Conservation (phyloP, 1,140 invertebrate species). For the Solenopsis fugax region DNA sequence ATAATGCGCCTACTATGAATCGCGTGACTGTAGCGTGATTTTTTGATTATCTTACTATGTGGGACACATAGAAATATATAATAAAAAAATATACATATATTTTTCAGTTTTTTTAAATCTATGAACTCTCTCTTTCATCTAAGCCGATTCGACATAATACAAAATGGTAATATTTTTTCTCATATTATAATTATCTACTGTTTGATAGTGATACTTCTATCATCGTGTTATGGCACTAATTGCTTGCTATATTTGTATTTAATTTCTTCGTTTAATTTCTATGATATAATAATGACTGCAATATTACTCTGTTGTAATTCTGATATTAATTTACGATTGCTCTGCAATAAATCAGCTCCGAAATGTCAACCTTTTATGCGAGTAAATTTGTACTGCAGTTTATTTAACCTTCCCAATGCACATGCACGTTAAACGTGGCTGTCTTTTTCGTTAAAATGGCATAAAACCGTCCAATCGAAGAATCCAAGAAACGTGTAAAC, state of each 20-base stretch:
- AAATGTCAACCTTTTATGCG: conserved; percentile 27
- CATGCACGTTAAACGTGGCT: not conserved
- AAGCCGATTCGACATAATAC: not conserved
- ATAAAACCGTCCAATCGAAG: not conserved
- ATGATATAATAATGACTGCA: not conserved
- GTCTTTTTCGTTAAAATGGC: not conserved
- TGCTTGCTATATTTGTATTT: conserved; percentile 15
- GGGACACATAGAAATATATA: not conserved
- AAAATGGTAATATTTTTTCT: not conserved
- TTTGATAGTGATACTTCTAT: conserved; percentile 3
- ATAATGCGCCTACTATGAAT: conserved; percentile 39
- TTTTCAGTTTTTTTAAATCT: not conserved
- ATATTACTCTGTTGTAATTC: not conserved
- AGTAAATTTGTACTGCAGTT: conserved; percentile 5
- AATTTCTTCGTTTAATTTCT: conserved; percentile 39
- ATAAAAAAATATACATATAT: not conserved
- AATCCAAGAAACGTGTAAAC: not conserved
- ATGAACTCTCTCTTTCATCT: not conserved
- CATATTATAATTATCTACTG: conserved; percentile 6
- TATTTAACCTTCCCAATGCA: not conserved
- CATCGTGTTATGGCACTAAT: not conserved
- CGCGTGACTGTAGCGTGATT: conserved; percentile 18
- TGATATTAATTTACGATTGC: conserved; percentile 22
- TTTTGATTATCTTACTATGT: not conserved
- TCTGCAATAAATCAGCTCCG: not conserved